Base-by-base conservation (phyloP, 2,797 vertebrate genomes). In the Gambusia yucatana region DNA sequence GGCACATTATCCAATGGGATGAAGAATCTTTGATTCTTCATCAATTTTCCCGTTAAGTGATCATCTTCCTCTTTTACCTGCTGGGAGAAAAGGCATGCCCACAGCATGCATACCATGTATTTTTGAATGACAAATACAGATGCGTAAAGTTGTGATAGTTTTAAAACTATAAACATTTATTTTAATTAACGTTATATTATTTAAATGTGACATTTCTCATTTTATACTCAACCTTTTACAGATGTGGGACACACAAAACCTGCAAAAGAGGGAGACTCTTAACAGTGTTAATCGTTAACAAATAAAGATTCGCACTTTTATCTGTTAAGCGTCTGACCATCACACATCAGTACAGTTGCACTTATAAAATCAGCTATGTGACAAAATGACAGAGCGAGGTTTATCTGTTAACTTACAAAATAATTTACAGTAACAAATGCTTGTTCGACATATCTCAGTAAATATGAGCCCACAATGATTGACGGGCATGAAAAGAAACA, bases 351-450 rank as follows among this genome's bases (percentile, higher is more conserved):
- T 93, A 93, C 91, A 94, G 89, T 89, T 93, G 89, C 86, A 93
- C 95, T 94, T 92, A 93, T 91, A 93, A 95, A 89, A 94, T 81
- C 78, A 84, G 92, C 86, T 82, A 83, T 86, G 79, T 92, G 93
- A 94, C 88, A 92, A 93, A 93, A 88, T 28, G 88, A 91, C 77
- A 89, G 81, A 87, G 69, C 82, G 78, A 92, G 65, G 86, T 93
- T 87, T 86, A 90, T 91, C 85, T 89, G 93, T 95, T 95, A 94
- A 96, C 90, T 95, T 95, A 89, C 71, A 92, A 89, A 93, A 93
- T 65, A 92, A 90, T 93, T 93, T 95, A 95, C 94, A 96, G 90
- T 90, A 94, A 93, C 91, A 94, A 94, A 94, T 88, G 91, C 80
- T 75, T 91, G 89, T 85, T 67, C 91, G 87, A 91, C 86, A 88